phyloP scores from a whole-genome alignment of 2,113 vertebrate genomes.

The Harpagus bidentatus region DNA sequence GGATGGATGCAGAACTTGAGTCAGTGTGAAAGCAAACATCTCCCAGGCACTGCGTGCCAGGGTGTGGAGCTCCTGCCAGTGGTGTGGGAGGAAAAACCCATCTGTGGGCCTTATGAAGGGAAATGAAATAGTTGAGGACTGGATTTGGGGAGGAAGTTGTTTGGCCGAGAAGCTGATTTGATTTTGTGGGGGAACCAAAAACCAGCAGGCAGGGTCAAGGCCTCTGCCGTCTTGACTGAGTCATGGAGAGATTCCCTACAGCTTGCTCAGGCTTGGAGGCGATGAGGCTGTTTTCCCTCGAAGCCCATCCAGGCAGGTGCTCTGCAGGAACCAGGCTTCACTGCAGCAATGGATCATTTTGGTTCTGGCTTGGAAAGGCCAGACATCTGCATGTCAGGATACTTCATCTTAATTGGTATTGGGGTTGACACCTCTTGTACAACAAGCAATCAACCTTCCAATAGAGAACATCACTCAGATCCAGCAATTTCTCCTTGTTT shows the following conservation, averaged over 20 bases:
- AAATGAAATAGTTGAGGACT: neutral
- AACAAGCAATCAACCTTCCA: neutral
- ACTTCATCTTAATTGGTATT: neutral
- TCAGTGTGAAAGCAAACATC: constrained; percentile 37
- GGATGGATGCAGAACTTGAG: neutral
- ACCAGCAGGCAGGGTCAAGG: neutral
- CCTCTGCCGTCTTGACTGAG: neutral
- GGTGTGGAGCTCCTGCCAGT: neutral
- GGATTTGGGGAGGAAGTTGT: neutral
- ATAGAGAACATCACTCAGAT: neutral
- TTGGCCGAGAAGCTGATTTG: neutral
- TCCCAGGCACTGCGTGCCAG: accelerated
- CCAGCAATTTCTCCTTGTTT: neutral
- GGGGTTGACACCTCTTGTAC: neutral
- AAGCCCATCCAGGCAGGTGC: neutral
- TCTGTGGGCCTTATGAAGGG: neutral
- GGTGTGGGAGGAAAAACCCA: constrained; percentile 16
- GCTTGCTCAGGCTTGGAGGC: neutral
- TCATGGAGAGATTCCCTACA: neutral
- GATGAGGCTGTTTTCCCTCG: neutral
- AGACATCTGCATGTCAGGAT: neutral
- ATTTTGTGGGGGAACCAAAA: constrained; percentile 17
- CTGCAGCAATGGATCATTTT: neutral
- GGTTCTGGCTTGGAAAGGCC: neutral
- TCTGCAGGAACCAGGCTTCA: neutral